phyloP scores from a whole-genome alignment of 2,113 vertebrate species.

The Narcine bancroftii region DNA sequence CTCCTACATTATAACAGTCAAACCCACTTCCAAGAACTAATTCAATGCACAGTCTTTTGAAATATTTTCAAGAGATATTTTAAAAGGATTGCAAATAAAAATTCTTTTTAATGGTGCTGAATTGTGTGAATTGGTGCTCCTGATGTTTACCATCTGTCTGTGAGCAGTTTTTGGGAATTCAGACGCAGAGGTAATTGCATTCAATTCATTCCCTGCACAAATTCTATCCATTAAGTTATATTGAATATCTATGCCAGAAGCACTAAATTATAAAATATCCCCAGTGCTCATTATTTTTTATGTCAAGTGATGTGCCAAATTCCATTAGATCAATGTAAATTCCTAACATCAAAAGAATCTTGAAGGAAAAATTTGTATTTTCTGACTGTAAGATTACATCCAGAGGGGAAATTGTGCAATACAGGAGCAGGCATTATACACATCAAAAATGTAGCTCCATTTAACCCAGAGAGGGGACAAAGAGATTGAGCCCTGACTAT shows the following conservation, averaged over 20 bases:
- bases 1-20: neutral
- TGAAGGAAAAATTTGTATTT: neutral
- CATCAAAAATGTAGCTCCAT: neutral
- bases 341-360: neutral
- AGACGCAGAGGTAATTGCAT: neutral
- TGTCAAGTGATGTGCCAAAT: neutral
- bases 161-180: neutral
- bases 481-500: neutral
- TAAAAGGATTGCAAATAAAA: neutral
- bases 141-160: neutral
- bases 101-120: neutral
- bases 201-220: neutral
- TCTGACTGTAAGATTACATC: neutral
- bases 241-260: neutral
- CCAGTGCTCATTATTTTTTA: neutral
- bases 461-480: no score
- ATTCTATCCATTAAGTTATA: constrained; percentile 8
- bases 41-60: neutral
- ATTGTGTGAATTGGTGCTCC: neutral
- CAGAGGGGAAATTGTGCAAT: neutral
- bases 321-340: neutral
- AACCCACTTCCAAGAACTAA: neutral
- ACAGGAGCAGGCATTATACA: neutral
- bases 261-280: constrained; percentile 4
- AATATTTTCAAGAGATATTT: neutral